Evolutionary conservation across 2,888 invertebrate genomes (phyloP), one percentile per base, ranked within the genome.

Genomic region (Diabrotica balteata): DNA sequence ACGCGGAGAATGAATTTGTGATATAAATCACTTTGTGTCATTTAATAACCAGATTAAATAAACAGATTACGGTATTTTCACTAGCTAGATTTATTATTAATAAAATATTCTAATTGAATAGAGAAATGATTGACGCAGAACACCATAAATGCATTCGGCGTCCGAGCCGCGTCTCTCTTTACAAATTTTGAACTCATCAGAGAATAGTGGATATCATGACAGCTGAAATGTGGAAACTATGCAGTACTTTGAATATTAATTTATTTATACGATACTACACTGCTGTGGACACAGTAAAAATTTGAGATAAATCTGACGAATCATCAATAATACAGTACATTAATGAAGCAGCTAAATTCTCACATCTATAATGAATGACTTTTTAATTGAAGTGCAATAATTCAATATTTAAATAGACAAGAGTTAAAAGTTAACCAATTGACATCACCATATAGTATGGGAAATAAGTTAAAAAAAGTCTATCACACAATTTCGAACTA

Each of bases 161-260:
- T 43, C 11, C 8, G 17, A 44, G 8, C 11, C n/a, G 44, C 44
- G n/a, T 55, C 11, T 55, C 44, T 4, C 44, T 44, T 45, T 44
- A 57, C 55, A 57, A 57, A 57, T 57, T 45, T 17, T 44, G 55
- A 57, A 66, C 32, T 50, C 66, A 60, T 60, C 60, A 60, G 66
- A 66, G 54, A 66, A 51, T 53, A 43, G 60, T 45, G 53, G 59
- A 59, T 47, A 42, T 46, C 47, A 55, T 61, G 59, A 60, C 51
- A 66, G 47, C 45, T 64, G 52, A 47, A 59, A 63, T 63, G 63
- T 42, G 59, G 47, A 54, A 55, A 32, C 52, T 63, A 46, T 59
- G 59, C 53, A 49, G 55, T 58, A 58, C 58, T 17, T 43, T 43
- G 53, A 57, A 61, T 45, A 67, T 49, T 57, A 49, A 51, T 45